Percentiles rank a stretch among this genome's conserved stretches.
These are phyloP conservation scores for Idaea biselata DNA, from an alignment of 2,888 invertebrate species.

Conservation along the genomic window DNA sequence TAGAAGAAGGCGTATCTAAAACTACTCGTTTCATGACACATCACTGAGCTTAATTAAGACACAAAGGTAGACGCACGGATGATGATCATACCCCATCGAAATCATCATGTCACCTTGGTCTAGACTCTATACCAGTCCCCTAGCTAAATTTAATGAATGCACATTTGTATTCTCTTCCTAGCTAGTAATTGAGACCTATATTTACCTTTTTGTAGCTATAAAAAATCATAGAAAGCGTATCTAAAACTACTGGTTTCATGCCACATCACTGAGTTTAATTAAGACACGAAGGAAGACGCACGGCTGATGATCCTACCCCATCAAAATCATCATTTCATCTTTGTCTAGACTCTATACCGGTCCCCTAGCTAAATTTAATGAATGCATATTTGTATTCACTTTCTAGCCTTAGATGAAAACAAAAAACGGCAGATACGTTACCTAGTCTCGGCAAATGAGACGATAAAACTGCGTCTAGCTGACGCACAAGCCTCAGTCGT, in stretches of 20 bases:
- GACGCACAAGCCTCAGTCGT: too few relatives aligned
- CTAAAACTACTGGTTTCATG: too few relatives aligned
- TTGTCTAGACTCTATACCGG: background rate
- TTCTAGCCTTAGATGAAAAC: too few relatives aligned
- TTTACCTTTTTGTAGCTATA: too few relatives aligned
- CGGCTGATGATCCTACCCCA: background rate
- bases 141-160: background rate
- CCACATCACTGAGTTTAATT: too few relatives aligned
- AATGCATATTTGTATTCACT: background rate
- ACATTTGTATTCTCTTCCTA: background rate
- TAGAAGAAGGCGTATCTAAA: too few relatives aligned
- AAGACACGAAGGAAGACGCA: too few relatives aligned
- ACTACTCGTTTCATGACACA: too few relatives aligned
- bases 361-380: background rate
- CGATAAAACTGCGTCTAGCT: too few relatives aligned
- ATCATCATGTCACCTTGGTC: background rate
- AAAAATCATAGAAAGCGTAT: too few relatives aligned
- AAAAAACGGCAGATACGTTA: too few relatives aligned
- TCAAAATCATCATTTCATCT: background rate
- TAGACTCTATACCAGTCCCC: background rate
- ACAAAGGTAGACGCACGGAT: background rate
- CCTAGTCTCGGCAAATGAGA: too few relatives aligned
- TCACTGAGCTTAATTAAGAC: background rate
- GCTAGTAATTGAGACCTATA: slow-evolving; percentile 19
- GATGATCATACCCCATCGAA: background rate